phyloP scores from a whole-genome alignment of 1,140 invertebrate genomes.

The Ceratosolen solmsi region DNA sequence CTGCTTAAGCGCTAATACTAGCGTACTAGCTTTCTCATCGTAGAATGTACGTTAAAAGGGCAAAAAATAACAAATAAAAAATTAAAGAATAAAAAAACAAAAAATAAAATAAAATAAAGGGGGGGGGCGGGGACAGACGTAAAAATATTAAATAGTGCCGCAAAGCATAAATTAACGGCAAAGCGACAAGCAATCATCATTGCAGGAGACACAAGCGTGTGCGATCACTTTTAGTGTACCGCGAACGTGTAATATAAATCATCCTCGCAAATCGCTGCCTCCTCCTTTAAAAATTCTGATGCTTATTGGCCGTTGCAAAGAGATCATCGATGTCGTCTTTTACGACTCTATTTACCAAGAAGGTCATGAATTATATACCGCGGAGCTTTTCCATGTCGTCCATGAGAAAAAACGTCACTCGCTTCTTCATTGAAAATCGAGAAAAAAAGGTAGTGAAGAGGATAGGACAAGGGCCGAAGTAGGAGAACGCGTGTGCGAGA shows the following conservation, averaged over 20 bases:
- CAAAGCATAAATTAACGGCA: conserved; percentile 13
- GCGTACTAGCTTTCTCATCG: neutral
- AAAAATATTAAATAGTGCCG: conserved; percentile 22
- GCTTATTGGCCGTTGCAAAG: neutral
- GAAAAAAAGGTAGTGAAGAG: neutral
- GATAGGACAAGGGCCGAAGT: too few relatives aligned
- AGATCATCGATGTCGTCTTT: conserved; percentile 36
- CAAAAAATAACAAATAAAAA: neutral
- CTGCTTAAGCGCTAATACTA: neutral
- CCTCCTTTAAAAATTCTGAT: neutral
- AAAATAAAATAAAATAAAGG: neutral
- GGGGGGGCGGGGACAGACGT: neutral
- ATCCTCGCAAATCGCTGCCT: conserved; percentile 1
- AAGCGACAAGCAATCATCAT: conserved; percentile 37
- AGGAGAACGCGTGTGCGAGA: too few relatives aligned
- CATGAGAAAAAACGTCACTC: too few relatives aligned
- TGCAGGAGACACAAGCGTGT: neutral
- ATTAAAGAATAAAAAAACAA: neutral
- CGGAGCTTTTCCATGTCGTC: neutral
- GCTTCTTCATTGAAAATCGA: neutral
- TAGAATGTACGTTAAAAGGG: neutral
- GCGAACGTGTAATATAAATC: conserved; percentile 28
- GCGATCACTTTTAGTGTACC: neutral
- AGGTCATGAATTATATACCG: conserved; percentile 23
- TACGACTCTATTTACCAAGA: conserved; percentile 38